Percentiles rank a stretch among this genome's conserved stretches.
Evolutionary conservation across 2,797 vertebrate genomes (phyloP).

Genomic region (Nannoperca australis): DNA sequence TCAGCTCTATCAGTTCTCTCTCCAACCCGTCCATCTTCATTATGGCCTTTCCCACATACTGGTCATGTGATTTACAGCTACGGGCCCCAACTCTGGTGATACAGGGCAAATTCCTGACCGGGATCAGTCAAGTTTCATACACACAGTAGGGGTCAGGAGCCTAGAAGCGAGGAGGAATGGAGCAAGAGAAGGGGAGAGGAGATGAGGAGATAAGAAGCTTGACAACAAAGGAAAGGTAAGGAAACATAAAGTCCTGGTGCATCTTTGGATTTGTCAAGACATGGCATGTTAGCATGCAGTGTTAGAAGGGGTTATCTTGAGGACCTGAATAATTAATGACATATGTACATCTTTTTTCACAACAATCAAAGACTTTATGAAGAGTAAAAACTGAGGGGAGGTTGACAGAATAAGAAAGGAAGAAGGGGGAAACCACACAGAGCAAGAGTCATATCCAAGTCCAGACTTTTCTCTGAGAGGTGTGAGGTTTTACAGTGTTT

Average conservation of each 20-base stretch:
- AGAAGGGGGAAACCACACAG: slow-evolving; percentile 2
- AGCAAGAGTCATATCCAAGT: slow-evolving; percentile 48
- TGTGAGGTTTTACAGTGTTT: slow-evolving; percentile 69
- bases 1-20: slow-evolving; percentile 53
- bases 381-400: not conserved
- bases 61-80: slow-evolving; percentile 81
- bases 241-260: not conserved
- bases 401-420: slow-evolving; percentile 19
- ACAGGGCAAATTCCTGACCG: slow-evolving; percentile 80
- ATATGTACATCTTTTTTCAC: not conserved
- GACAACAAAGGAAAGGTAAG: slow-evolving; percentile 24
- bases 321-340: not conserved
- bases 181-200: slow-evolving; percentile 13
- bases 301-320: not conserved
- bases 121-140: slow-evolving; percentile 74
- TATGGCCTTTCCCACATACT: slow-evolving; percentile 71
- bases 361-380: slow-evolving; percentile 7
- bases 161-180: slow-evolving; percentile 33
- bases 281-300: not conserved
- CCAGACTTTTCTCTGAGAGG: slow-evolving; percentile 56
- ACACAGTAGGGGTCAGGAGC: slow-evolving; percentile 63
- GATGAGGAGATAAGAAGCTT: slow-evolving; percentile 34
- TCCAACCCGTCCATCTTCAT: slow-evolving; percentile 77
- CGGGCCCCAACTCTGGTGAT: slow-evolving; percentile 67
- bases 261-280: not conserved